Evolutionary conservation across 2,888 invertebrate genomes (phyloP).

Genomic region (Yponomeuta malinellus): DNA sequence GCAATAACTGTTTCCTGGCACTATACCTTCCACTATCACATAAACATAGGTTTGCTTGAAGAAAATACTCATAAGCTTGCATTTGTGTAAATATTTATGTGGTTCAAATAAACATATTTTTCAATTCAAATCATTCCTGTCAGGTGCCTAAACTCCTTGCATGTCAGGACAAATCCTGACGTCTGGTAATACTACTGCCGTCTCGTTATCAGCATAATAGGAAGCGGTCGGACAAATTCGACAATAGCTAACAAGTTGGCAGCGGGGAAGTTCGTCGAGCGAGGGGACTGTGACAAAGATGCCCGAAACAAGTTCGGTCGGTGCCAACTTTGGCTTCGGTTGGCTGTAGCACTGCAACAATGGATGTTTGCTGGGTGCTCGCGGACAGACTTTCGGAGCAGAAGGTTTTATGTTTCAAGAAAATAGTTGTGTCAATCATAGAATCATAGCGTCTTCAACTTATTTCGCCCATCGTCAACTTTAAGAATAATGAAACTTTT

Average conservation of each 20-base stretch:
- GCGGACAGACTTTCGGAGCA: neutral
- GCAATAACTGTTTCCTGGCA: no score
- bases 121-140: no score
- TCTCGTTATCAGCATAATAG: constrained; percentile 8
- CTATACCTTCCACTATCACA: no score
- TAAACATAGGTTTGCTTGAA: no score
- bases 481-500: no score
- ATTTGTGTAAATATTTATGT: no score
- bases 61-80: no score
- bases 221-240: constrained; percentile 15
- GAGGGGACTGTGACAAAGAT: neutral
- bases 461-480: no score
- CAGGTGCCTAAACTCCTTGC: no score
- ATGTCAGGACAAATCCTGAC: no score
- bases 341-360: neutral
- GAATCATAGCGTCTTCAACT: neutral
- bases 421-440: neutral
- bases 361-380: neutral
- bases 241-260: constrained; percentile 15
- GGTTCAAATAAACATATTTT: no score
- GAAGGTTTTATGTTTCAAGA: neutral
- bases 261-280: constrained; percentile 5
- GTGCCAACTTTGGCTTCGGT: neutral
- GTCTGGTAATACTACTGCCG: neutral
- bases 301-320: neutral